Base-by-base conservation (phyloP, 1,140 invertebrate genomes). In the Saccostrea glomerata region DNA sequence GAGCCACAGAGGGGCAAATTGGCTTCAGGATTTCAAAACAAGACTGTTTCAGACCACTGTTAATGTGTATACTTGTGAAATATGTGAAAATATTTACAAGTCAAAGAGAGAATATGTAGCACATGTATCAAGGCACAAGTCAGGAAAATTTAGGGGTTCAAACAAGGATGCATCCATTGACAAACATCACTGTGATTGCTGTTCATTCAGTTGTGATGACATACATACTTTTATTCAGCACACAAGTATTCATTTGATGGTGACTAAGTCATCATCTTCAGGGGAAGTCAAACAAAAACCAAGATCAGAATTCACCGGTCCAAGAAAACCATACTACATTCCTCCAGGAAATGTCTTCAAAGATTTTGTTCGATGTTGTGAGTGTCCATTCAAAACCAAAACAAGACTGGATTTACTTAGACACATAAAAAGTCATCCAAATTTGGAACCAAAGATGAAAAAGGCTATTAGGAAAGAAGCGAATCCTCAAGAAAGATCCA, bases 341-440 rank as follows among this genome's bases (percentile, higher is more conserved):
- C 89, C 89, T 1, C 55, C 17, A 84, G 89, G 89, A 58, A 90
- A 87, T 83, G 87, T 90, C 17, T 90, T 88, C 47, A 90, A 88
- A 77, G 77, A 83, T 25, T 25, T 77, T 58, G 58, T 90, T 13
- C 25, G 36, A 9, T 90, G 89, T 77, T 70, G 83, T 54, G 56
- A 88, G 77, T 90, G 89, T 63, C 36, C 40, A 0, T 90, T 90
- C 23, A 90, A 60, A 70, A 90, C 89, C 2, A 90, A 86, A 63
- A 86, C 47, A 83, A 66, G 89, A 88, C 82, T 90, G 25, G 89
- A 90, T 15, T 30, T 90, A 20, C 70, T 90, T 4, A 25, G 84
- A 12, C 89, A 90, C 70, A 54, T 90, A 0, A 90, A 88, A 60
- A 86, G 55, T 56, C 89, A 90, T 40, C 86, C 70, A 84, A 55